Conservation (phyloP, 1,140 invertebrate species). For the Drosophila persimilis region DNA sequence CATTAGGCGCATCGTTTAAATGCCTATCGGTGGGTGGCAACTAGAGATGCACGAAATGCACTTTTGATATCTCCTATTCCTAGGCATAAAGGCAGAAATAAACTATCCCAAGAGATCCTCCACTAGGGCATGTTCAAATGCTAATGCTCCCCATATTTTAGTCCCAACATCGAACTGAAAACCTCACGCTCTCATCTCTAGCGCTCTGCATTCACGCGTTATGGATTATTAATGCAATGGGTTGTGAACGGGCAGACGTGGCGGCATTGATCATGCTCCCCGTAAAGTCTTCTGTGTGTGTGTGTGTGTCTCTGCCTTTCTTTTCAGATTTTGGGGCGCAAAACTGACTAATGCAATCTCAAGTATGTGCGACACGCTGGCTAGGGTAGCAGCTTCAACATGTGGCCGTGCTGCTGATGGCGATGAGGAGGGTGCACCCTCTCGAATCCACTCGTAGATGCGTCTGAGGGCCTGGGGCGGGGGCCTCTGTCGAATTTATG, state of each 20-base stretch:
- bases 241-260: slow-evolving; percentile 71
- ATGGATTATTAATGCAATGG: slow-evolving; percentile 81
- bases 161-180: too few species aligned
- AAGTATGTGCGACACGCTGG: slow-evolving; percentile 72
- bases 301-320: background rate
- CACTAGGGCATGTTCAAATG: too few species aligned
- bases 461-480: too few species aligned
- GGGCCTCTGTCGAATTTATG: slow-evolving; percentile 63
- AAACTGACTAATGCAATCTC: slow-evolving; percentile 77
- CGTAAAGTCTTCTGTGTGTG: slow-evolving; percentile 6
- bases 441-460: background rate
- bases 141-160: too few species aligned
- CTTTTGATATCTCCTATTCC: background rate
- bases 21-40: slow-evolving; percentile 66
- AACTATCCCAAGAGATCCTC: too few species aligned
- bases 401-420: slow-evolving; percentile 50
- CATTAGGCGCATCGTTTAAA: slow-evolving; percentile 64
- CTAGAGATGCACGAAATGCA: slow-evolving; percentile 40
- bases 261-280: slow-evolving; percentile 69
- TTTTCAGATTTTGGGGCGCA: slow-evolving; percentile 37
- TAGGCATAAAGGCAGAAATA: too few species aligned
- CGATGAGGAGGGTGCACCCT: slow-evolving; percentile 16
- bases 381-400: slow-evolving; percentile 60
- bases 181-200: slow-evolving; percentile 48
- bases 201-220: slow-evolving; percentile 20